Evolutionary conservation across 1,140 invertebrate species (phyloP), one percentile per base, ranked within the genome.

Genomic region (Lineus longissimus): DNA sequence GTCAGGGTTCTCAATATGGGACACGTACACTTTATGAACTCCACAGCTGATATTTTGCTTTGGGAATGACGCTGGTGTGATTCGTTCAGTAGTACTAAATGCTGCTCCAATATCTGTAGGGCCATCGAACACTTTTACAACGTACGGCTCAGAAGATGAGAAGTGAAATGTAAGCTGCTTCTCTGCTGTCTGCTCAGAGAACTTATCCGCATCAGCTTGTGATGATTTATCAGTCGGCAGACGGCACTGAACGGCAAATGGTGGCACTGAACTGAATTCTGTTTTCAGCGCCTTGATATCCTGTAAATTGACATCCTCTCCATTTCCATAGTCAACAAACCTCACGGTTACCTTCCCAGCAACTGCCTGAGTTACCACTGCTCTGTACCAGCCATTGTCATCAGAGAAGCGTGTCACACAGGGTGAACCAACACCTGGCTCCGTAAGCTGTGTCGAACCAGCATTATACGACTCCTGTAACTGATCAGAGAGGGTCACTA

Each of bases 371-470:
- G 90, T 78, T 17, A 93, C 87, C 68, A 87, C 84, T 0, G 90
- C 90, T 63, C 92, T 82, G 73, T 93, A 94, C 91, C 91, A 94
- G 1, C 80, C 72, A 41, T 88, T 86, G 74, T 93, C 89, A 4
- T 88, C 86, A 0, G 86, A 86, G 72, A 88, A 92, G 62, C 87
- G 84, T 0, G 89, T 91, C 45, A 88, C 58, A 36, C 33, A 33
- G 2, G 22, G 40, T 9, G 7, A n/a, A 30, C 29, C 71, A 1
- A 59, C 33, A 40, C 29, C n/a, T 11, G 58, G 31, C 19, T 40
- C 9, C 2, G 25, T 19, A 19, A 59, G 58, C 11, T 27, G n/a
- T 36, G 31, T 6, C 19, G 58, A 30, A 36, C 63, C 58, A 56
- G 59, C 41, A 47, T 55, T 59, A 59, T 76, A 77, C 15, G 68